These are phyloP conservation scores for Campaea margaritaria DNA, from an alignment of 2,888 invertebrate species.

Conservation along the genomic window DNA sequence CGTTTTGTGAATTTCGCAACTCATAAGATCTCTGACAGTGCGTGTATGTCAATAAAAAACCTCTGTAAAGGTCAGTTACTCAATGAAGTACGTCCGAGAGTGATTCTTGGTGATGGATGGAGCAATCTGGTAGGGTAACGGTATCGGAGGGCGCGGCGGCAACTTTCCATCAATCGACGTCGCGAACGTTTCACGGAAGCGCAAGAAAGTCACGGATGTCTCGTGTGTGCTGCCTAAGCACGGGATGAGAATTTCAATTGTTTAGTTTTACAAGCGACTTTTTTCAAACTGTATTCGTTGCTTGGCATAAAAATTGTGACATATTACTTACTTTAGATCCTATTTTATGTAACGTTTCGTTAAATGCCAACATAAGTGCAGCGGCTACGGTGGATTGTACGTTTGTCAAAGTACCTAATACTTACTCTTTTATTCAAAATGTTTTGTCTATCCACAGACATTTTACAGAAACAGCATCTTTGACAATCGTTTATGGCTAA, in stretches of 20 bases:
- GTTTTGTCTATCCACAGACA: too few species aligned
- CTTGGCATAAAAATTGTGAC: too few species aligned
- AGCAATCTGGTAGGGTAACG: slow-evolving; percentile 55
- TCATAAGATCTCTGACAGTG: slow-evolving; percentile 32
- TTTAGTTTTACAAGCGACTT: slow-evolving; percentile 23
- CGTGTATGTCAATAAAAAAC: slow-evolving; percentile 48
- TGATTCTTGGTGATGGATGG: slow-evolving; percentile 38
- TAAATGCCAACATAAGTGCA: too few species aligned
- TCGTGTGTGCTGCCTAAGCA: slow-evolving; percentile 38
- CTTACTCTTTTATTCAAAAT: too few species aligned
- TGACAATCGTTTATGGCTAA: too few species aligned
- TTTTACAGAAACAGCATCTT: too few species aligned
- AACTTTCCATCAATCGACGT: slow-evolving; percentile 62
- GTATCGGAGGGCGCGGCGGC: slow-evolving; percentile 62
- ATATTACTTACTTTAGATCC: too few species aligned
- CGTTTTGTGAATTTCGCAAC: slow-evolving; percentile 36
- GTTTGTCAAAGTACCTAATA: too few species aligned
- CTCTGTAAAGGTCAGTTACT: slow-evolving; percentile 66
- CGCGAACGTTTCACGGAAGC: slow-evolving; percentile 57
- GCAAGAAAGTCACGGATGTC: slow-evolving; percentile 52
- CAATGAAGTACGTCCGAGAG: slow-evolving; percentile 48
- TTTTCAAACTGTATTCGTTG: background rate
- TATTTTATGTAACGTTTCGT: too few species aligned
- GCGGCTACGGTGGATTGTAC: too few species aligned
- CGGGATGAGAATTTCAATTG: slow-evolving; percentile 50